phyloP scores from a whole-genome alignment of 2,888 invertebrate genomes.

The Cerastis rubricosa region DNA sequence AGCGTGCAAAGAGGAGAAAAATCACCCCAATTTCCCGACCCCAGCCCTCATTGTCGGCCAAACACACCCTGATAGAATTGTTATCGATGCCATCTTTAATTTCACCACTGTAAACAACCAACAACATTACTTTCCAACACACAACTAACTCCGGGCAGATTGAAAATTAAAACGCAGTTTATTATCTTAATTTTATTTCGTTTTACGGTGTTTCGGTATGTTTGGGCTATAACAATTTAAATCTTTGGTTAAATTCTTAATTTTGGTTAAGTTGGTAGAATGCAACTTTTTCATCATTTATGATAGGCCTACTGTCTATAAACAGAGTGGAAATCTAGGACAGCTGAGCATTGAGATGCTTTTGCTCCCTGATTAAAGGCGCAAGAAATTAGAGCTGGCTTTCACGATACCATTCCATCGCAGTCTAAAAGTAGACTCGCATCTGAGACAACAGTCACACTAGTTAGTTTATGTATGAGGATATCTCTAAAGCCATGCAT shows the following conservation, averaged over 20 bases:
- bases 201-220: neutral
- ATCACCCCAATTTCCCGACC: constrained; percentile 89
- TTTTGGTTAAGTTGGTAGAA: too few species aligned
- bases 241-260: neutral
- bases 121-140: constrained; percentile 44
- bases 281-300: neutral
- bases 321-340: neutral
- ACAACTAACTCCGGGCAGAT: constrained; percentile 25
- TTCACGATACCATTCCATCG: neutral
- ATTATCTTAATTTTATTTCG: constrained; percentile 3
- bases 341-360: neutral
- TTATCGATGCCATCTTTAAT: constrained; percentile 92
- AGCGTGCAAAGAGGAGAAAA: constrained; percentile 86
- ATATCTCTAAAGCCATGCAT: too few species aligned
- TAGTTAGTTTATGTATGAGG: neutral
- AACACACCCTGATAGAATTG: constrained; percentile 89
- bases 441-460: neutral
- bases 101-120: constrained; percentile 85
- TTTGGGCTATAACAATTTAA: neutral
- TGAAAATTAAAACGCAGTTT: constrained; percentile 14
- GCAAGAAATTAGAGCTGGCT: neutral
- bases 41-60: constrained; percentile 83
- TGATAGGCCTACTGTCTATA: neutral
- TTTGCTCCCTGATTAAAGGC: neutral
- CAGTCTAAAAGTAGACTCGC: neutral